A percentile compares a stretch with the other conserved stretches of the same genome.
Conservation (phyloP, 2,888 invertebrate genomes). For the Endotricha flammealis region DNA sequence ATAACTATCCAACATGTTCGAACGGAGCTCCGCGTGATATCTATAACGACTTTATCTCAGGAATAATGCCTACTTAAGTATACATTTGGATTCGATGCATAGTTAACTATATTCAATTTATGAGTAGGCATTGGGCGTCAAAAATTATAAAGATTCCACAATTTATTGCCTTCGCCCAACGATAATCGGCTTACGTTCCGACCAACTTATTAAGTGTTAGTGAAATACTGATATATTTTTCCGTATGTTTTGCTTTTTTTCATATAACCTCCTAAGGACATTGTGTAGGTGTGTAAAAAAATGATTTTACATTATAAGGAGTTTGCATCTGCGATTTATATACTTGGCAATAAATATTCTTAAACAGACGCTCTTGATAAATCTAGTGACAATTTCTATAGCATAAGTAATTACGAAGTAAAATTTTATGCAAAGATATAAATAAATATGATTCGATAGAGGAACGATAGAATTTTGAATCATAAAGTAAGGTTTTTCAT, state of each 20-base stretch:
- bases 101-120: conserved; percentile 76
- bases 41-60: conserved; percentile 64
- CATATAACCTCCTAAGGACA: conserved; percentile 26
- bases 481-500: too few species aligned
- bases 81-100: conserved; percentile 39
- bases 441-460: too few species aligned
- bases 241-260: conserved; percentile 46
- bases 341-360: too few species aligned
- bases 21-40: conserved; percentile 35
- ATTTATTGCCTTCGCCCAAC: conserved; percentile 57
- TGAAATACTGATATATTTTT: conserved; percentile 73
- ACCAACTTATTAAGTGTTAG: conserved; percentile 72
- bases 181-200: conserved; percentile 71
- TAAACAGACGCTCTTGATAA: too few species aligned
- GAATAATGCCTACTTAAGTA: conserved; percentile 62
- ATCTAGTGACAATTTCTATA: too few species aligned
- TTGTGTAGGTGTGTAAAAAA: conserved; percentile 3
- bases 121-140: conserved; percentile 62
- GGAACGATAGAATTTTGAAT: too few species aligned
- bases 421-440: too few species aligned
- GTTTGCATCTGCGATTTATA: background rate
- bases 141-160: conserved; percentile 76
- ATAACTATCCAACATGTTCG: conserved; percentile 39
- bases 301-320: conserved; percentile 4
- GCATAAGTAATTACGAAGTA: too few species aligned